Conservation (phyloP, 2,888 invertebrate species). For the Erebia epiphron region DNA sequence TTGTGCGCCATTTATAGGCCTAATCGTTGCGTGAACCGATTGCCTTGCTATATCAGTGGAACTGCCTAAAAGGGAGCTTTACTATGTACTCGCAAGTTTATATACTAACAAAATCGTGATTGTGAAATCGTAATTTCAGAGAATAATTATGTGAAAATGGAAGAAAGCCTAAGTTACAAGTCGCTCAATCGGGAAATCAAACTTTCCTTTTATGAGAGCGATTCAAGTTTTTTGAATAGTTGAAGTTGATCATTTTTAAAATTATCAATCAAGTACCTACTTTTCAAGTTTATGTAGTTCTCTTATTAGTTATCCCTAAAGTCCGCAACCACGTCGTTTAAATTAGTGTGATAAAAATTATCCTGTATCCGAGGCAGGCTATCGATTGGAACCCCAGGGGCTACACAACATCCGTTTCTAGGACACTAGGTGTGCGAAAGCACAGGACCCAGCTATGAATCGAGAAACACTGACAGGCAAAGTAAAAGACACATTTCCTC, state of each 20-base stretch:
- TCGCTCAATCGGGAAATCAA: neutral
- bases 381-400: too few relatives aligned
- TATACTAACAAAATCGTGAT: neutral
- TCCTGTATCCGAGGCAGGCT: too few relatives aligned
- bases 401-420: too few relatives aligned
- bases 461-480: too few relatives aligned
- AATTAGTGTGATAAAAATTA: too few relatives aligned
- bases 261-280: neutral
- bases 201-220: neutral
- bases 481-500: too few relatives aligned
- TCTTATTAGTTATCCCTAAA: too few relatives aligned
- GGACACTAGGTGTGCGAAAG: too few relatives aligned
- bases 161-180: neutral
- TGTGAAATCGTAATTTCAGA: constrained; percentile 3
- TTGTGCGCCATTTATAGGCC: constrained; percentile 32
- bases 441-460: too few relatives aligned
- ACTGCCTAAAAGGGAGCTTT: constrained; percentile 19
- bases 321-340: too few relatives aligned
- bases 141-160: constrained; percentile 1
- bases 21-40: constrained; percentile 37
- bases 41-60: constrained; percentile 21
- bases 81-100: neutral
- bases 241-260: neutral
- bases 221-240: neutral
- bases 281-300: neutral